A percentile compares a stretch with the other conserved stretches of the same genome.
Evolutionary conservation across 64 coral and sea anemone species (phyloP).

Genomic region (Platygyra sinensis): DNA sequence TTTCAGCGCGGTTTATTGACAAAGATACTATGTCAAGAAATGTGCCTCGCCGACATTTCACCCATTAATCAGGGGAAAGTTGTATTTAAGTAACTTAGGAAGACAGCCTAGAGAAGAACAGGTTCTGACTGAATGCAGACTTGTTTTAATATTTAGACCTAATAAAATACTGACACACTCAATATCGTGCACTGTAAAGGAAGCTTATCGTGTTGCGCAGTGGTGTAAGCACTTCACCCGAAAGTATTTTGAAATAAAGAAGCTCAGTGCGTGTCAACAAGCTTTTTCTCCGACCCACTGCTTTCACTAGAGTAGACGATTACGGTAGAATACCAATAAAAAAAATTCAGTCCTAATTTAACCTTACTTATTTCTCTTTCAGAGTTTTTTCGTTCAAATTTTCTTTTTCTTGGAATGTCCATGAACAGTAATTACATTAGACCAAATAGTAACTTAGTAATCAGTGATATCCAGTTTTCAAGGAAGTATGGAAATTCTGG

Average conservation of each 20-base stretch:
- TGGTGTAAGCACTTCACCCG: too few relatives aligned
- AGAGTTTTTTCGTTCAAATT: background rate
- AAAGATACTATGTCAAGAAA: background rate
- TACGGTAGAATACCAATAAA: background rate
- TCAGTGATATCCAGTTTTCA: background rate
- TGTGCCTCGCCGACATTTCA: background rate
- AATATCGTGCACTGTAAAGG: too few relatives aligned
- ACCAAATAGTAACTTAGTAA: background rate
- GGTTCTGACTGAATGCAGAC: too few relatives aligned
- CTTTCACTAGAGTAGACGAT: background rate
- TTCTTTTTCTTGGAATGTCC: background rate
- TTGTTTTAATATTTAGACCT: too few relatives aligned
- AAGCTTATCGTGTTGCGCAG: too few relatives aligned
- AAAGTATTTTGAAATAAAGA: too few relatives aligned
- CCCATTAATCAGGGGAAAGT: too few relatives aligned
- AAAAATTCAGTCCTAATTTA: background rate
- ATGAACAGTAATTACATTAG: background rate
- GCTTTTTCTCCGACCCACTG: background rate
- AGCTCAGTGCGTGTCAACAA: too few relatives aligned
- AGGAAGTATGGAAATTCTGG: background rate
- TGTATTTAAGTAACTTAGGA: too few relatives aligned
- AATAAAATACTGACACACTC: too few relatives aligned
- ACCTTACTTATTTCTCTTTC: background rate
- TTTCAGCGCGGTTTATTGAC: background rate
- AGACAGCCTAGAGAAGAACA: too few relatives aligned